Evolutionary conservation across 2,888 invertebrate species (phyloP), one percentile per base, ranked within the genome.

Genomic region (Meiosimyza decipiens): DNA sequence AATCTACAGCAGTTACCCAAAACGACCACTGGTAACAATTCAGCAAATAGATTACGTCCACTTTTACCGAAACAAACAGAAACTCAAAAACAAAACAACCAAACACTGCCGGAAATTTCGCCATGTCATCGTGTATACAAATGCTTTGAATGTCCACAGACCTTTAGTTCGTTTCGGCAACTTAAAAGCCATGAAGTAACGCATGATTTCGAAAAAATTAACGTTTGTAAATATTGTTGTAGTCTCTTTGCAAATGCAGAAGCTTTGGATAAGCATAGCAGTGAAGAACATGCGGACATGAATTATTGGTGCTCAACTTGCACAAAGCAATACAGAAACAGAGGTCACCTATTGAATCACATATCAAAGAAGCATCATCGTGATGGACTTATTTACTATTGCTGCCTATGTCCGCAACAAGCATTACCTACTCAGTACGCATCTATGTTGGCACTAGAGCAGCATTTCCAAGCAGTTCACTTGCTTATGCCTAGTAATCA

Each of bases 191-290:
- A 81, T 59, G 73, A 78, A 71, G 49, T 57, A 47, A 65, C 67
- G 5, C 59, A 47, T 3, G 60, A 71, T 6, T 54, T 70, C 7
- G 69, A 73, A 22, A 69, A 67, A 3, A 52, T 66, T 1, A 78
- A 73, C 64, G 68, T 77, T 5, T 81, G 81, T 62, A 52, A 60
- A n/a, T 80, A 71, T 59, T 81, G 81, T 50, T 77, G 77, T 66
- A 73, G 72, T 18, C 76, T 78, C 16, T 79, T 75, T 50, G 71
- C 68, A 9, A 77, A 76, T 12, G 71, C 74, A 5, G 65, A 71
- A 9, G 49, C 68, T 1, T 60, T 80, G 59, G 72, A 73, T 7
- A 64, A 70, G 2, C 80, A 82, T 60, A 49, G 74, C 6, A 50
- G 52, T 9, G 65, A 70, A 33, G 13, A 28, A 11, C 80, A 81